Evolutionary conservation across 2,797 vertebrate genomes (phyloP).

Genomic region (Pyrocephalus nanus): DNA sequence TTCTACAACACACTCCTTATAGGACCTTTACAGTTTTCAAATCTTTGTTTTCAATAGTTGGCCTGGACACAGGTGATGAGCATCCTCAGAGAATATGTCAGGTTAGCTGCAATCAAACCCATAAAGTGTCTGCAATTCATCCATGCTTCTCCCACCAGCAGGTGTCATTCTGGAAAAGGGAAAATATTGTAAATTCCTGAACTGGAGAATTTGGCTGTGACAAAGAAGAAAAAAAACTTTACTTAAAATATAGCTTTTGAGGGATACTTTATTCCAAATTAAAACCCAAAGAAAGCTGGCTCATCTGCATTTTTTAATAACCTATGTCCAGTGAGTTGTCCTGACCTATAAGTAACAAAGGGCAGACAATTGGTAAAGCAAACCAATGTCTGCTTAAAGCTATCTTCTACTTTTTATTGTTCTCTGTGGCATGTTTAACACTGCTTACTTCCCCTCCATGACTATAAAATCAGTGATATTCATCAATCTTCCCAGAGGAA

Average conservation of each 20-base stretch:
- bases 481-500: not conserved
- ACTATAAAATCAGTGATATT: not conserved
- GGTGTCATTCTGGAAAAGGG: conserved; percentile 82
- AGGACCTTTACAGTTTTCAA: not conserved
- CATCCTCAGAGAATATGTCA: not conserved
- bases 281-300: not conserved
- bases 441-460: not conserved
- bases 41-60: not conserved
- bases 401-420: not conserved
- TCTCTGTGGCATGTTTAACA: not conserved
- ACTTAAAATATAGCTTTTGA: conserved; percentile 27
- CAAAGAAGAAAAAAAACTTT: conserved; percentile 5
- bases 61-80: not conserved
- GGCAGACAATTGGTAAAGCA: not conserved
- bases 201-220: conserved; percentile 58
- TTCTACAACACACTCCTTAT: not conserved
- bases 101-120: conserved; percentile 27
- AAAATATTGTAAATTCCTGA: conserved; percentile 73
- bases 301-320: not conserved
- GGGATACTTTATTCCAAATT: not conserved
- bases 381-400: not conserved
- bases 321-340: not conserved
- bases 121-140: conserved; percentile 60
- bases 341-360: not conserved
- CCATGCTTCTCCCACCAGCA: conserved; percentile 77